These are phyloP conservation scores for Drosophila meridionalis DNA, from an alignment of 2,888 invertebrate genomes.

Conservation along the genomic window DNA sequence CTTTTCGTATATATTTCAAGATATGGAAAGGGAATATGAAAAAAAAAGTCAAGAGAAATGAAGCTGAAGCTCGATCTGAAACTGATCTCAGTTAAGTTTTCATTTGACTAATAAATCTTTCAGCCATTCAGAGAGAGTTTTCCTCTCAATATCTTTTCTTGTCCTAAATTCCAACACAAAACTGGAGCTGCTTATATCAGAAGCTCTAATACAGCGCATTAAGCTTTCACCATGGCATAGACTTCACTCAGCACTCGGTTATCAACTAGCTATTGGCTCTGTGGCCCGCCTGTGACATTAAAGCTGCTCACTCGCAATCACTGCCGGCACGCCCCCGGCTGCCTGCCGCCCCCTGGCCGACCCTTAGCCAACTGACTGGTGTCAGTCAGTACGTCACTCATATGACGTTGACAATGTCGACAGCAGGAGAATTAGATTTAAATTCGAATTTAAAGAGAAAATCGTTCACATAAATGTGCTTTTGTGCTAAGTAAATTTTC, in stretches of 20 bases:
- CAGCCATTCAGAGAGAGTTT: not conserved
- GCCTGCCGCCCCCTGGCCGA: not conserved
- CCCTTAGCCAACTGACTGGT: constrained; percentile 23
- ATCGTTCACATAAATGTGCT: constrained; percentile 56
- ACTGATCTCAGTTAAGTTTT: too few relatives aligned
- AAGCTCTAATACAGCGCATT: constrained; percentile 14
- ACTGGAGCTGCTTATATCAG: not conserved
- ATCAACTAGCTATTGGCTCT: constrained; percentile 37
- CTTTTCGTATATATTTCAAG: too few relatives aligned
- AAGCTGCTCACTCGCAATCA: constrained; percentile 57
- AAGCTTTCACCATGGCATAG: not conserved
- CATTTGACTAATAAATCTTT: too few relatives aligned
- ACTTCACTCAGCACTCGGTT: not conserved
- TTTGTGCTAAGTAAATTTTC: constrained; percentile 54
- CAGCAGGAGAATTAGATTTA: constrained; percentile 74
- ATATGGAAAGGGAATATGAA: too few relatives aligned
- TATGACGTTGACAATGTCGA: constrained; percentile 67
- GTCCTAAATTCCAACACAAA: not conserved
- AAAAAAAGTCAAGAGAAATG: too few relatives aligned
- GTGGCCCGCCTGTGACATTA: constrained; percentile 55
- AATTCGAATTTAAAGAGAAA: constrained; percentile 57
- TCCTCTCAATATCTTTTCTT: not conserved
- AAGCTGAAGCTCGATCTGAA: too few relatives aligned
- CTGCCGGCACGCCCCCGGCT: constrained; percentile 6
- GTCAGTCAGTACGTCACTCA: constrained; percentile 71